These are phyloP conservation scores for Endotricha flammealis DNA, from an alignment of 2,888 invertebrate species.

Conservation along the genomic window DNA sequence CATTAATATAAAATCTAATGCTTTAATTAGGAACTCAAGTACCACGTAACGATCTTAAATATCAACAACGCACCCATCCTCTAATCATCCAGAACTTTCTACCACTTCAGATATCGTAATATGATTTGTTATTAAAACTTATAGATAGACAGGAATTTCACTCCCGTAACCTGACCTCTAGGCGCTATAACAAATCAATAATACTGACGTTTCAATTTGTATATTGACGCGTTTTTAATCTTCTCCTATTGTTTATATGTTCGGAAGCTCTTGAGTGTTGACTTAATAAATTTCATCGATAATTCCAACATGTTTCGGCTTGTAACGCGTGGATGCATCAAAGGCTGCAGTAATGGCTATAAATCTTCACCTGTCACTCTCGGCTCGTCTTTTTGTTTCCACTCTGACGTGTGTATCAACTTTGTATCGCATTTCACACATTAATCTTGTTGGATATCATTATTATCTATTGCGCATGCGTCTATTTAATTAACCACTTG, in stretches of 20 bases:
- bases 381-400: constrained; percentile 46
- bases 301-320: constrained; percentile 33
- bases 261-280: constrained; percentile 59
- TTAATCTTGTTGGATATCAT: constrained; percentile 43
- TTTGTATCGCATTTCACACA: constrained; percentile 49
- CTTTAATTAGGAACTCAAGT: constrained; percentile 4
- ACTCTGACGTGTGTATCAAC: constrained; percentile 55
- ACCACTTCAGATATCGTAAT: constrained; percentile 11
- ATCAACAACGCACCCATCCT: neutral
- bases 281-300: constrained; percentile 57
- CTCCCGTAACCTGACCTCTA: constrained; percentile 41
- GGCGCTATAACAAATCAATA: constrained; percentile 65
- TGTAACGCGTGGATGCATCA: constrained; percentile 36
- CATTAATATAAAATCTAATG: too few relatives aligned
- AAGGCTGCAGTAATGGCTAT: constrained; percentile 45
- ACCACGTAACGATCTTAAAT: constrained; percentile 2
- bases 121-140: constrained; percentile 13
- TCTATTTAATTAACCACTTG: neutral
- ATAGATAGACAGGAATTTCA: constrained; percentile 36
- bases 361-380: constrained; percentile 59
- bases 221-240: constrained; percentile 74
- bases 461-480: constrained; percentile 1
- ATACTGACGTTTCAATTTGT: constrained; percentile 72
- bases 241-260: constrained; percentile 61
- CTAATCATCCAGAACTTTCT: constrained; percentile 13